Evolutionary conservation across 2,888 invertebrate genomes (phyloP), one percentile per base, ranked within the genome.

Genomic region (Melipona bicolor): DNA sequence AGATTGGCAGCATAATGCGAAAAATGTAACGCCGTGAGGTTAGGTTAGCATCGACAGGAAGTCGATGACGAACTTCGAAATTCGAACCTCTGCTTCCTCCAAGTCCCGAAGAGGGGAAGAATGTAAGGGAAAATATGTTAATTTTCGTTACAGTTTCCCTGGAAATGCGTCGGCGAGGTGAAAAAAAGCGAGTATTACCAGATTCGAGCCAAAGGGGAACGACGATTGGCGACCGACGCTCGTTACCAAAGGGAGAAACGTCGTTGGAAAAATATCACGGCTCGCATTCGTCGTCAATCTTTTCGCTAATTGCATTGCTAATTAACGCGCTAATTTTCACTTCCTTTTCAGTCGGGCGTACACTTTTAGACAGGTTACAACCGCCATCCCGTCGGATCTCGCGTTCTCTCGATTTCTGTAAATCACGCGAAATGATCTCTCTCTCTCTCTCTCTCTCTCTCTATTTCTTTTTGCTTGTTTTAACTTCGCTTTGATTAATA

Each of bases 291-390:
- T 32, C 61, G 61, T 81, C 86, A 86, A 87, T 88, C 76, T 75
- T 36, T 56, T 65, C 43, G 27, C 76, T 88, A 88, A 88, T 88
- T 89, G 71, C 84, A 71, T 79, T 76, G 79, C 85, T 88, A 88
- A 88, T 88, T 88, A 88, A 71, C 84, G 80, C 32, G 27, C 61
- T n/a, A 19, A 87, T 88, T 88, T 84, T 71, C 71, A 68, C 49
- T 82, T 78, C 52, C 73, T 77, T 4, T 84, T 80, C 77, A 27
- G 19, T 27, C 17, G 9, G 9, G 3, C 19, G 27, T 27, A 19
- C 27, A 9, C 17, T 27, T 43, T 43, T 43, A 43, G 27, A 9
- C 61, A 19, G 11, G 9, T 61, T 27, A 27, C 61, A 27, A 19
- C 24, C 0, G 24, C 24, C 9, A 9, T 15, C 24, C 24, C 59